Base-by-base conservation (phyloP, 2,888 invertebrate species). In the Anodontia alba region DNA sequence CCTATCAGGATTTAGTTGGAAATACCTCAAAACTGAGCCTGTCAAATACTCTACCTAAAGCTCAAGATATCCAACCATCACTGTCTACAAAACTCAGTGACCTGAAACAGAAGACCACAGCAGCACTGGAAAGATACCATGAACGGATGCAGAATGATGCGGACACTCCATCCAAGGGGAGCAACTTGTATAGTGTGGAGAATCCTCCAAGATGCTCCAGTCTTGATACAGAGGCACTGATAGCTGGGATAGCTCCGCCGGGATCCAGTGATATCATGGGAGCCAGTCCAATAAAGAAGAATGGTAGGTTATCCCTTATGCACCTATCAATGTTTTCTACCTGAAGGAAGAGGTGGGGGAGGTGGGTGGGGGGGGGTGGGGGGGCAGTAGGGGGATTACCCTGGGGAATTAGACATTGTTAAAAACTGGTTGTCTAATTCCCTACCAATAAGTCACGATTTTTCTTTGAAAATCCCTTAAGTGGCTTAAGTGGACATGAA, bases 201-300 rank as follows among this genome's bases (percentile, higher is more conserved):
- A 62, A 70, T 38, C 74, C 75, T 5, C 85, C 87, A 0, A 73
- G 86, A 33, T 90, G 88, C 78, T 89, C 89, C 3, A 91, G 90
- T 78, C 73, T 91, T 62, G 91, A 91, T 72, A 88, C 88, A 15
- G 80, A 80, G 49, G 89, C 90, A 5, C 73, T 90, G 43, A 78
- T 87, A 51, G 83, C 88, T 31, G 91, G 91, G 15, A 86, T 88
- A 57, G 71, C 80, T 33, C 87, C 89, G 15, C 87, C 87, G 20
- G 77, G 77, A 5, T 79, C 81, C n/a, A 80, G 86, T 80, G 89
- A 90, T 66, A 86, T 90, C 26, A 86, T 87, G 23, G 90, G 90
- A 38, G 90, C 90, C 20, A 90, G 90, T 57, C 87, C 90, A 12
- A 89, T 74, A 77, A 73, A 81, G 23, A 57, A 26, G 23, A 2